Evolutionary conservation across 2,888 invertebrate genomes (phyloP).

Genomic region (Luffia ferchaultella): DNA sequence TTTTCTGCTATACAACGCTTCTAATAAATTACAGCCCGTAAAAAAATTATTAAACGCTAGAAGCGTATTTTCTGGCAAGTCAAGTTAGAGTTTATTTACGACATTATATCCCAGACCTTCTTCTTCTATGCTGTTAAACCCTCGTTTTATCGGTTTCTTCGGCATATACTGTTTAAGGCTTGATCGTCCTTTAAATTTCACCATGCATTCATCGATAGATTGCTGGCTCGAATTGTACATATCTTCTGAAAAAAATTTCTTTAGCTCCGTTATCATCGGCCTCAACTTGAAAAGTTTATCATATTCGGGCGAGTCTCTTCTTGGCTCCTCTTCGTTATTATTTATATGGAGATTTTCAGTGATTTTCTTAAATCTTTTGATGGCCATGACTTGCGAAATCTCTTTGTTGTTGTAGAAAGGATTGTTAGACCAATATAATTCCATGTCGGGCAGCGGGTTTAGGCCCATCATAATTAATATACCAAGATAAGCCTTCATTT

Average conservation of each 20-base stretch:
- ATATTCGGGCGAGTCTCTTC: slow-evolving; percentile 16
- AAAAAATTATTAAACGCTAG: slow-evolving; percentile 7
- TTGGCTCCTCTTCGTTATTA: slow-evolving; percentile 17
- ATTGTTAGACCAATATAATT: slow-evolving; percentile 21
- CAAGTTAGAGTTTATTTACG: slow-evolving; percentile 10
- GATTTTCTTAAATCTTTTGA: slow-evolving; percentile 22
- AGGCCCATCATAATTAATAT: slow-evolving; percentile 25
- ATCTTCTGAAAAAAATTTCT: slow-evolving; percentile 16
- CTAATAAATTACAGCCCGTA: slow-evolving; percentile 4
- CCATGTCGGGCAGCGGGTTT: slow-evolving; percentile 21
- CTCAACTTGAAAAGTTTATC: slow-evolving; percentile 17
- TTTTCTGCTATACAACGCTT: slow-evolving; percentile 1
- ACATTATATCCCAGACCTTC: slow-evolving; percentile 5
- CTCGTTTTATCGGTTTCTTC: slow-evolving; percentile 14
- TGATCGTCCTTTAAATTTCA: slow-evolving; percentile 21
- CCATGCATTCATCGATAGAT: slow-evolving; percentile 21
- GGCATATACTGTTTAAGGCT: slow-evolving; percentile 21
- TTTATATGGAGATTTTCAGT: slow-evolving; percentile 20
- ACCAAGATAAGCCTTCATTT: slow-evolving; percentile 21
- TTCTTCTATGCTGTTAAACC: slow-evolving; percentile 7
- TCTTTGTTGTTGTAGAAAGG: slow-evolving; percentile 22
- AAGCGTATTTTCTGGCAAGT: slow-evolving; percentile 6
- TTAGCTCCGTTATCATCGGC: slow-evolving; percentile 17
- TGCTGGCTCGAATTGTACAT: slow-evolving; percentile 14
- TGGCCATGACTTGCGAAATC: slow-evolving; percentile 20